phyloP scores from a whole-genome alignment of 2,797 vertebrate species.

The Crocodylus rhombifer region DNA sequence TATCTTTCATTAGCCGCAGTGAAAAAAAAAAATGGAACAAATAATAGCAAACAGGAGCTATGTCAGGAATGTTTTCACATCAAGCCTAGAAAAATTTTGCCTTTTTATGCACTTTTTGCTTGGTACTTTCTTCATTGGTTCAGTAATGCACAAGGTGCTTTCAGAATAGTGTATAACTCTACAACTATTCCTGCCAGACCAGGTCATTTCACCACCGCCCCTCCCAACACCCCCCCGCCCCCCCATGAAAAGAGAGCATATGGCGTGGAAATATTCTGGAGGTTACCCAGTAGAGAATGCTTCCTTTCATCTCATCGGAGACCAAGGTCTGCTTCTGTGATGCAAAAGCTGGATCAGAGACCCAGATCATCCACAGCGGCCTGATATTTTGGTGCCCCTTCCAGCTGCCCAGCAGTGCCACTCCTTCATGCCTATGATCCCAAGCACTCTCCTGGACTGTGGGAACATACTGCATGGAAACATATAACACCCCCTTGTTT shows the following conservation, averaged over 20 bases:
- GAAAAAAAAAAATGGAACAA: rapidly evolving
- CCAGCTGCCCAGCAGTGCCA: rapidly evolving
- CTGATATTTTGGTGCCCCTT: background rate
- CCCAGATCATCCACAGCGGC: background rate
- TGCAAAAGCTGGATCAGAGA: background rate
- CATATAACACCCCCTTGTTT: background rate
- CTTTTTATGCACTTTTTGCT: background rate
- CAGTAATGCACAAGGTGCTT: background rate
- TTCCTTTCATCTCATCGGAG: background rate
- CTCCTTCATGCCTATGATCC: background rate
- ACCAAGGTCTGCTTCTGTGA: background rate
- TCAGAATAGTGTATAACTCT: background rate
- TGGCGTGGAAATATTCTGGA: background rate
- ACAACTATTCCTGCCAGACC: background rate
- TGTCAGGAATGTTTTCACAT: background rate
- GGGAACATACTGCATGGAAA: background rate
- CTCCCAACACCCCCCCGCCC: too few relatives aligned
- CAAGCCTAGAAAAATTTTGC: background rate
- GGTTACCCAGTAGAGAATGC: background rate
- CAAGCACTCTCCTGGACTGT: background rate
- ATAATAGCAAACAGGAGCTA: background rate
- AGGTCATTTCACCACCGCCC: background rate
- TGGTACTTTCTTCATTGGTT: too few relatives aligned
- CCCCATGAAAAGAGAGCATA: background rate
- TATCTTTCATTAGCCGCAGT: background rate